A percentile compares a stretch with the other conserved stretches of the same genome.
These are phyloP conservation scores for Leucoraja erinaceus DNA, from an alignment of 2,113 vertebrate genomes.

Conservation along the genomic window DNA sequence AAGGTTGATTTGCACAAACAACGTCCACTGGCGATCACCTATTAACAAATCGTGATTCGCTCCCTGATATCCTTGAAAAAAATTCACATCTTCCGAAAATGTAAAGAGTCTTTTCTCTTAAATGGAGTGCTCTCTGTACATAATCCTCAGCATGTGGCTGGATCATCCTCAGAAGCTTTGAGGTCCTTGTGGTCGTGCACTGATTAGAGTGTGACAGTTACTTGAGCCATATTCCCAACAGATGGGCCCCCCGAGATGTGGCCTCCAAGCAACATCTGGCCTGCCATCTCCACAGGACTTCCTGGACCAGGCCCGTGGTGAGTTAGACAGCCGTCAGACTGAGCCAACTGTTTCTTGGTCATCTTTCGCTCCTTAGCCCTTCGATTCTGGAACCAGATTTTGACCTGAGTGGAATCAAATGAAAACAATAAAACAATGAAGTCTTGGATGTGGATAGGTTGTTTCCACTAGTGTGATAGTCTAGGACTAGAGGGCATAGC, in stretches of 20 bases:
- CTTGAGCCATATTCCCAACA: conserved; percentile 74
- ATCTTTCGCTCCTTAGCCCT: conserved; percentile 86
- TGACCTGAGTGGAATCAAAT: conserved; percentile 61
- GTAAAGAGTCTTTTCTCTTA: conserved; percentile 27
- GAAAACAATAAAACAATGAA: not conserved
- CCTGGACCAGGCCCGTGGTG: conserved; percentile 82
- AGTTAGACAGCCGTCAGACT: conserved; percentile 79
- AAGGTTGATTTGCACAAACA: not conserved
- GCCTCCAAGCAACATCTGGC: conserved; percentile 62
- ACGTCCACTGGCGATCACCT: not conserved
- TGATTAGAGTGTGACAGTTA: conserved; percentile 68
- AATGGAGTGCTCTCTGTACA: conserved; percentile 30
- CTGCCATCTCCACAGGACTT: conserved; percentile 73
- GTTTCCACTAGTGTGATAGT: no score
- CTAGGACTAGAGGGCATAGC: no score
- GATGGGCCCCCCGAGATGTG: conserved; percentile 69
- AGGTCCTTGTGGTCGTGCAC: conserved; percentile 7
- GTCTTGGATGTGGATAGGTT: no score
- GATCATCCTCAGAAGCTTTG: conserved; percentile 10
- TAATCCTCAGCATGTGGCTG: not conserved
- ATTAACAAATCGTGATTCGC: not conserved
- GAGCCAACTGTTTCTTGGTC: conserved; percentile 86
- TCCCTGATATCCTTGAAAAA: conserved; percentile 25
- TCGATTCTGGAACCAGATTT: conserved; percentile 94
- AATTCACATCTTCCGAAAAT: conserved; percentile 2